These are phyloP conservation scores for Platycheirus rosarum DNA, from an alignment of 2,888 invertebrate genomes.

Conservation along the genomic window DNA sequence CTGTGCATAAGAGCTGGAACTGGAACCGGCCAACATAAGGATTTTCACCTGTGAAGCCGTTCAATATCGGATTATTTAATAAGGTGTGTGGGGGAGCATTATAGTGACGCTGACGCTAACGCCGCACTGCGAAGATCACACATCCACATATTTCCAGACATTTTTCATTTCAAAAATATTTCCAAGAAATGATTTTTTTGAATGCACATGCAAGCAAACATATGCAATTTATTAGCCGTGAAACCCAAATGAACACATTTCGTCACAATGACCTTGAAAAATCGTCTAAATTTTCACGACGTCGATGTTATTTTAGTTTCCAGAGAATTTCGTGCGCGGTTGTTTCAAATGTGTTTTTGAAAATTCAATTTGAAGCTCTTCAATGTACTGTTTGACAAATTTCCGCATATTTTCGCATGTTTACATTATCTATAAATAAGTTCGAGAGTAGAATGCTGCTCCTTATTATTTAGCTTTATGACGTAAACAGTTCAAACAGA, in stretches of 20 bases:
- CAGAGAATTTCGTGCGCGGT: slow-evolving; percentile 36
- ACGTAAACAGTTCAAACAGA: background rate
- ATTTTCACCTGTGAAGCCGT: slow-evolving; percentile 71
- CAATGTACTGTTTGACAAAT: slow-evolving; percentile 40
- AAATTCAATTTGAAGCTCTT: slow-evolving; percentile 26
- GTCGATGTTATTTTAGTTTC: slow-evolving; percentile 47
- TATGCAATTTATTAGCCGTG: slow-evolving; percentile 66
- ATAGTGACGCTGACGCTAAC: background rate
- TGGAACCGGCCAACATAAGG: slow-evolving; percentile 17
- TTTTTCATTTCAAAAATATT: slow-evolving; percentile 6
- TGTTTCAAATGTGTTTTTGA: slow-evolving; percentile 53
- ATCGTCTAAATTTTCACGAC: slow-evolving; percentile 47
- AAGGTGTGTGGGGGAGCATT: slow-evolving; percentile 18
- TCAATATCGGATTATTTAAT: slow-evolving; percentile 65
- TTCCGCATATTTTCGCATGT: slow-evolving; percentile 33
- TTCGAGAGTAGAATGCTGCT: no score
- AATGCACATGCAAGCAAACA: slow-evolving; percentile 44
- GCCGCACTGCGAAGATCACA: background rate
- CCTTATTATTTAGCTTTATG: background rate
- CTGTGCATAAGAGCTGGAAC: background rate
- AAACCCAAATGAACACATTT: slow-evolving; percentile 50
- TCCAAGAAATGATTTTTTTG: slow-evolving; percentile 25
- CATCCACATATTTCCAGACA: slow-evolving; percentile 12
- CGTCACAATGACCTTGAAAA: slow-evolving; percentile 54
- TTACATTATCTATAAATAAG: slow-evolving; percentile 51